Percentiles rank a stretch among this genome's conserved stretches.
phyloP scores from a whole-genome alignment of 2,888 invertebrate species.

The Ypsolopha scabrella region DNA sequence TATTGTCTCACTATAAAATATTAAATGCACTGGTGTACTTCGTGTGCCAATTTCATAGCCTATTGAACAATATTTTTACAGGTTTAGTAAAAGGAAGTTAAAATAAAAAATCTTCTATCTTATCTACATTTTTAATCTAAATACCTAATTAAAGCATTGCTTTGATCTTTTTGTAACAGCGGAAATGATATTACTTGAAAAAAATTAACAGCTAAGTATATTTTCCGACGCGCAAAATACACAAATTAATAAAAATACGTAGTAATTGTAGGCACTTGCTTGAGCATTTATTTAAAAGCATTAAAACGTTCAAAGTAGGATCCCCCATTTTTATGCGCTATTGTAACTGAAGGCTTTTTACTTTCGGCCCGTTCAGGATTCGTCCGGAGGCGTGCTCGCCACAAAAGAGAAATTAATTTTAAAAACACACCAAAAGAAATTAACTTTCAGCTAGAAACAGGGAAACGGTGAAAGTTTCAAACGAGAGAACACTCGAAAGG shows the following conservation, averaged over 20 bases:
- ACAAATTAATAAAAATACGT: background rate
- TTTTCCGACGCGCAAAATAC: too few species aligned
- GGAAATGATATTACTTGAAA: too few species aligned
- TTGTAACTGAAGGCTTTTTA: conserved; percentile 46
- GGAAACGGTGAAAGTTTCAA: conserved; percentile 54
- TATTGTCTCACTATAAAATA: too few species aligned
- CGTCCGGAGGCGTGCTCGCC: conserved; percentile 50
- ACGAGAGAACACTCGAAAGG: conserved; percentile 49
- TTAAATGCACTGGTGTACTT: too few species aligned
- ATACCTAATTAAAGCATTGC: too few species aligned
- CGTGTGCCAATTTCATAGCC: too few species aligned
- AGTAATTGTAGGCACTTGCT: conserved; percentile 3
- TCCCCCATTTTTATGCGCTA: conserved; percentile 33
- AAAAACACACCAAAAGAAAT: conserved; percentile 68
- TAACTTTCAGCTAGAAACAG: conserved; percentile 52
- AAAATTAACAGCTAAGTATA: too few species aligned
- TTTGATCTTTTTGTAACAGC: too few species aligned
- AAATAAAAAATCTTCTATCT: too few species aligned
- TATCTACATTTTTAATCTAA: too few species aligned
- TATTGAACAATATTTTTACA: too few species aligned
- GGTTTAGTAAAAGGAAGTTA: too few species aligned
- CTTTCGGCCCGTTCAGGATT: conserved; percentile 49
- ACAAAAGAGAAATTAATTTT: conserved; percentile 68
- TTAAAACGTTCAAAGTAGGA: conserved; percentile 35
- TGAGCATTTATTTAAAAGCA: conserved; percentile 27